A percentile compares a stretch with the other conserved stretches of the same genome.
Evolutionary conservation across 1,140 invertebrate genomes (phyloP).

Genomic region (Zaprionus gabonicus): DNA sequence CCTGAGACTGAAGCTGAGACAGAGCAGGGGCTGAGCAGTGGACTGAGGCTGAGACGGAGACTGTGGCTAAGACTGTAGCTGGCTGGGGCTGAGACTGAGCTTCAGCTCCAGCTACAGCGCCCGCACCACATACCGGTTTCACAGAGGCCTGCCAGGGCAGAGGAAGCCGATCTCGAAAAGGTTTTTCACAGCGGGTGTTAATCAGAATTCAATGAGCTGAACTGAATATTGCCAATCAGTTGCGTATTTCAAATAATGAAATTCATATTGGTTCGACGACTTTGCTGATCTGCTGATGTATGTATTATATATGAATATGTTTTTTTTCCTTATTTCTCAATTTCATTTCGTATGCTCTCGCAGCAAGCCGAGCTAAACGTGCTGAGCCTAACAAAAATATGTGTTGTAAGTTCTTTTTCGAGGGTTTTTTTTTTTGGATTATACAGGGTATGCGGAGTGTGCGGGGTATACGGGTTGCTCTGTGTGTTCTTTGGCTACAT

Average conservation of each 20-base stretch:
- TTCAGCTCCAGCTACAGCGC: background rate
- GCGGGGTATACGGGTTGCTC: conserved; percentile 46
- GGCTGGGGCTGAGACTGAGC: conserved; percentile 44
- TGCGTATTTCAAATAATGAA: conserved; percentile 40
- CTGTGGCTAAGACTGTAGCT: background rate
- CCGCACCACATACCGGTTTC: conserved; percentile 36
- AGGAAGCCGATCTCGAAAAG: conserved; percentile 16
- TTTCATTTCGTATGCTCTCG: conserved; percentile 19
- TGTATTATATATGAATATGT: background rate
- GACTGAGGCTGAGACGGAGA: background rate
- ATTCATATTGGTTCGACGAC: conserved; percentile 40
- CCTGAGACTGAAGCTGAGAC: conserved; percentile 23
- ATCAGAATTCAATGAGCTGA: conserved; percentile 79
- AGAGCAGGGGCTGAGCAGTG: too few species aligned
- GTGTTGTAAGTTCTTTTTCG: conserved; percentile 16
- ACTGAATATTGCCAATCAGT: conserved; percentile 42
- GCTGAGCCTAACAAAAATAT: conserved; percentile 73
- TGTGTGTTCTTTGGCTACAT: conserved; percentile 47
- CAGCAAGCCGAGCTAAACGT: conserved; percentile 46
- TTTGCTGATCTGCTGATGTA: conserved; percentile 21
- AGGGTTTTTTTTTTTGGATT: conserved; percentile 25
- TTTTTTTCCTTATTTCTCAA: conserved; percentile 13
- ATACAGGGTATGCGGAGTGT: conserved; percentile 8
- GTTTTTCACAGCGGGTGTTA: conserved; percentile 70
- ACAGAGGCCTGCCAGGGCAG: background rate